These are phyloP conservation scores for Petroica traversi DNA, from an alignment of 2,113 vertebrate genomes.

Conservation along the genomic window DNA sequence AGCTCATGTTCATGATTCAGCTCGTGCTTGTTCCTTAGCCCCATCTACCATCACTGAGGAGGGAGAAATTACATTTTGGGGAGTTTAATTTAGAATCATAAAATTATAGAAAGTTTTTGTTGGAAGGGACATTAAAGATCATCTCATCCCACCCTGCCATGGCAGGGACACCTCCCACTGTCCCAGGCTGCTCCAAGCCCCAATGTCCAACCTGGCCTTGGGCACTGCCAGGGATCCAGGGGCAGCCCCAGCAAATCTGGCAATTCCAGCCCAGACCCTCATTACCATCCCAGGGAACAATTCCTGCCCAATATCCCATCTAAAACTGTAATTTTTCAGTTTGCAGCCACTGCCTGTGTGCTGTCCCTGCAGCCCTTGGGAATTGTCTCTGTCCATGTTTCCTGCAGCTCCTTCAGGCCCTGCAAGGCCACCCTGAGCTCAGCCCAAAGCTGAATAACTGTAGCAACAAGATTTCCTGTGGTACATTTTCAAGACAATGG, in stretches of 20 bases:
- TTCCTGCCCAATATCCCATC: accelerated
- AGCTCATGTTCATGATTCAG: neutral
- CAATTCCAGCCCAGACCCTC: neutral
- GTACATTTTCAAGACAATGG: neutral
- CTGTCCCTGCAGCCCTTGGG: neutral
- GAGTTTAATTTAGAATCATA: neutral
- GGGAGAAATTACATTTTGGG: neutral
- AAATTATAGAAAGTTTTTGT: neutral
- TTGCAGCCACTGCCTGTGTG: neutral
- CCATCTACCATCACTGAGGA: neutral
- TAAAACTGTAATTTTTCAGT: neutral
- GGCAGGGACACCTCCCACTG: neutral
- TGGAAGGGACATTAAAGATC: accelerated
- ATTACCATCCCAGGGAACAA: neutral
- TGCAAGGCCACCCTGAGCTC: neutral
- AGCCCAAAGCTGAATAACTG: neutral
- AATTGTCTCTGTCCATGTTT: neutral
- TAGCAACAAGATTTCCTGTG: neutral
- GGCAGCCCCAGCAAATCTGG: neutral
- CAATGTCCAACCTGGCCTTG: neutral
- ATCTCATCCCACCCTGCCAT: accelerated
- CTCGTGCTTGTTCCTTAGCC: neutral
- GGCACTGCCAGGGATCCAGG: neutral
- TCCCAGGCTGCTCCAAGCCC: neutral
- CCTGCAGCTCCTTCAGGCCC: neutral